Conservation (phyloP, 2,888 invertebrate genomes). For the Plagiodera versicolora region DNA sequence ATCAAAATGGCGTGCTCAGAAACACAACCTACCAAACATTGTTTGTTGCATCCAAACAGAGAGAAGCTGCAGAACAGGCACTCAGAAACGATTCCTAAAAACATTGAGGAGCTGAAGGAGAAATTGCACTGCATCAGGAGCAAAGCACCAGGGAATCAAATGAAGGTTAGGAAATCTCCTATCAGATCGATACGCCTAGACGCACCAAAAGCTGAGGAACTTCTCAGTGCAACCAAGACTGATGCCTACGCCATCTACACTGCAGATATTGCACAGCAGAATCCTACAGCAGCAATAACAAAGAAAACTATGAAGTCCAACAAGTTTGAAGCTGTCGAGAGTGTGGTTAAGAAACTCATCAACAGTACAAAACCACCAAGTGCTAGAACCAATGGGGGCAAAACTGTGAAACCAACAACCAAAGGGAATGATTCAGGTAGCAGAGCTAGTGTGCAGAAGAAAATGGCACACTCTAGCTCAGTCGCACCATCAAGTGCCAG, state of each 20-base stretch:
- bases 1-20: not conserved
- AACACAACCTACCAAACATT: not conserved
- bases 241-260: not conserved
- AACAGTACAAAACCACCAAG: not conserved
- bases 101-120: slow-evolving; percentile 3
- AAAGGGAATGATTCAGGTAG: not conserved
- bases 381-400: not conserved
- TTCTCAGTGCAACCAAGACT: not conserved
- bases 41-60: not conserved
- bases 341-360: slow-evolving; percentile 8
- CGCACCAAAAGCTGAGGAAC: not conserved
- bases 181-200: not conserved
- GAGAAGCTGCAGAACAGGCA: not conserved
- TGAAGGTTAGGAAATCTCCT: not conserved
- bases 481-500: too few species aligned
- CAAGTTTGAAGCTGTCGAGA: slow-evolving; percentile 4
- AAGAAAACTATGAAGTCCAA: not conserved
- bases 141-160: not conserved
- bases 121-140: not conserved
- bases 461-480: too few species aligned
- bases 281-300: not conserved
- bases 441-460: not conserved
- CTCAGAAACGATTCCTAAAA: slow-evolving; percentile 4
- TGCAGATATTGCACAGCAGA: not conserved
- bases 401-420: not conserved